These are phyloP conservation scores for Temnothorax longispinosus DNA, from an alignment of 1,140 invertebrate species.

Conservation along the genomic window DNA sequence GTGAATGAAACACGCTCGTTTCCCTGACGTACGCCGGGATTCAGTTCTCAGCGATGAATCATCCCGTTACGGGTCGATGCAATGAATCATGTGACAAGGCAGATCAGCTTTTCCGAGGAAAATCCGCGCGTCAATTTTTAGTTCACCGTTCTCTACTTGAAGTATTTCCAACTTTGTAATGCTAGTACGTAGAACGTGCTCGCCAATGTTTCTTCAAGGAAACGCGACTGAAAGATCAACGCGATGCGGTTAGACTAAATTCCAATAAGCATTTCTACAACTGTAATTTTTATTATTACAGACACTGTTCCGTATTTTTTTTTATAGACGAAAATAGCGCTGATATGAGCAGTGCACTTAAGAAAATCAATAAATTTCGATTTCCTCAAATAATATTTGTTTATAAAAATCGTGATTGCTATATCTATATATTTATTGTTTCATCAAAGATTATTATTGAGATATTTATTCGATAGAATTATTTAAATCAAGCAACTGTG, in stretches of 20 bases:
- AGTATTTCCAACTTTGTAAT: conserved; percentile 8
- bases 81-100: conserved; percentile 1
- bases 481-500: not conserved
- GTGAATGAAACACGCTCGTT: not conserved
- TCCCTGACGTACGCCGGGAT: not conserved
- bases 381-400: not conserved
- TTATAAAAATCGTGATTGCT: not conserved
- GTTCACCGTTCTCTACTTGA: not conserved
- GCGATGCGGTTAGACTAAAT: not conserved
- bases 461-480: not conserved
- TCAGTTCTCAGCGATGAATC: conserved; percentile 30
- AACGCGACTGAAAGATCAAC: not conserved
- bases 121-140: not conserved
- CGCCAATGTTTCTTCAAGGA: not conserved
- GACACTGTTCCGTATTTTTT: not conserved
- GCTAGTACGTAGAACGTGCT: not conserved
- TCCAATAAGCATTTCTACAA: not conserved
- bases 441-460: not conserved
- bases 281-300: not conserved
- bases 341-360: not conserved
- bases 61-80: not conserved
- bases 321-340: not conserved
- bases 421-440: not conserved
- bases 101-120: not conserved
- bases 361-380: not conserved